Evolutionary conservation across 2,797 vertebrate species (phyloP).

Genomic region (Muscicapa striata): DNA sequence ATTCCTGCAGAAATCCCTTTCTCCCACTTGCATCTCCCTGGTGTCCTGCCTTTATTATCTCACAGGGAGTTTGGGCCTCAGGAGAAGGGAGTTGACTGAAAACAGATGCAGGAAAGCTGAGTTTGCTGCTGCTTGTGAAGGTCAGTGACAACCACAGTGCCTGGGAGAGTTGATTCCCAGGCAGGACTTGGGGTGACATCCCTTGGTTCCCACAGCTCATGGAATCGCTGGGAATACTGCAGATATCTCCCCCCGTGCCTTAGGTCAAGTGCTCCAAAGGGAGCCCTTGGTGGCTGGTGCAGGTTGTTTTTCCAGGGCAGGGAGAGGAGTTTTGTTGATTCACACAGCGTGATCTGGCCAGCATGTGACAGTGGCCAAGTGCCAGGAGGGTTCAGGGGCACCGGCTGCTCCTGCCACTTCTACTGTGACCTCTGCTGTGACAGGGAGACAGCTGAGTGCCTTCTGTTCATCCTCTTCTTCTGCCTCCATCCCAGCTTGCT

Average conservation of each 20-base stretch:
- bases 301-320: neutral
- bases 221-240: neutral
- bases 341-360: neutral
- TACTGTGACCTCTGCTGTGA: neutral
- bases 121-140: neutral
- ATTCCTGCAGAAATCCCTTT: neutral
- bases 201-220: conserved; percentile 19
- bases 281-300: neutral
- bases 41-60: neutral
- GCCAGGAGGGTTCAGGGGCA: neutral
- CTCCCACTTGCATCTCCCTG: accelerated
- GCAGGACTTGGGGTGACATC: neutral
- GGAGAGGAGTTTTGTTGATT: neutral
- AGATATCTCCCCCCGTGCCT: neutral
- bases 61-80: neutral
- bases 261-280: neutral
- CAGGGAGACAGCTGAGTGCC: neutral
- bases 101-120: neutral
- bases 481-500: neutral
- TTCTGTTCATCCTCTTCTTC: neutral
- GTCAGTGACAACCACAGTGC: neutral
- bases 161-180: conserved; percentile 4
- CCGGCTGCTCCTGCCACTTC: conserved; percentile 30
- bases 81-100: neutral
- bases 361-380: neutral